Conservation (phyloP, 2,888 invertebrate genomes). For the Orthosia gothica region DNA sequence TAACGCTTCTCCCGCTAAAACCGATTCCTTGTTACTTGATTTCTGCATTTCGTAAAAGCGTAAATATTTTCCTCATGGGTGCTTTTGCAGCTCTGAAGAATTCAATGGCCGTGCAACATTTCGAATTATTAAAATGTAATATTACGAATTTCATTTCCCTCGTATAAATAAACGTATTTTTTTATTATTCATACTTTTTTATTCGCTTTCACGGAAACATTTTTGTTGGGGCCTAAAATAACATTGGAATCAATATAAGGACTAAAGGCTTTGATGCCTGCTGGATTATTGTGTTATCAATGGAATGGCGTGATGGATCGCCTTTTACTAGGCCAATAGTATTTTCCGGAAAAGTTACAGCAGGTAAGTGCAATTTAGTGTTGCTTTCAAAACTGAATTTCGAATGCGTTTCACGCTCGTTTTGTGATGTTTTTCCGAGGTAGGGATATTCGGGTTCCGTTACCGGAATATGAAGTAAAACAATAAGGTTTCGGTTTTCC, state of each 20-base stretch:
- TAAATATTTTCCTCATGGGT: constrained; percentile 90
- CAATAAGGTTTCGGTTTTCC: neutral
- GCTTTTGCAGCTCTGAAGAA: constrained; percentile 86
- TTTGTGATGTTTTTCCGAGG: constrained; percentile 30
- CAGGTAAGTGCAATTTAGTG: constrained; percentile 55
- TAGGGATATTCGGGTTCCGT: neutral
- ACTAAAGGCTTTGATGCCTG: constrained; percentile 54
- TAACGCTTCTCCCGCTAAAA: constrained; percentile 89
- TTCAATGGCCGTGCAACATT: constrained; percentile 84
- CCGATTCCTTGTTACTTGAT: constrained; percentile 91
- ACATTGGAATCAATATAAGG: constrained; percentile 51
- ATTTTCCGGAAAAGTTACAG: constrained; percentile 48
- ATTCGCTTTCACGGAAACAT: constrained; percentile 36
- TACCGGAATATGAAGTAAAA: neutral
- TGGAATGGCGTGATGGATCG: constrained; percentile 57
- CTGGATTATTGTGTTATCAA: constrained; percentile 59
- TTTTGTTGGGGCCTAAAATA: constrained; percentile 55
- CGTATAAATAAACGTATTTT: constrained; percentile 70
- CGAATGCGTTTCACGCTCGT: constrained; percentile 28
- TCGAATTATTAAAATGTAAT: constrained; percentile 84
- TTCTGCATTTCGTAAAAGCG: constrained; percentile 91
- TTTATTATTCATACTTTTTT: constrained; percentile 62
- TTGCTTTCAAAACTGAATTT: constrained; percentile 42
- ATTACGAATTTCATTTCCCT: constrained; percentile 66
- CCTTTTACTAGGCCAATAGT: constrained; percentile 40